Evolutionary conservation across 2,888 invertebrate genomes (phyloP), one percentile per base, ranked within the genome.

Genomic region (Hemistola chrysoprasaria): DNA sequence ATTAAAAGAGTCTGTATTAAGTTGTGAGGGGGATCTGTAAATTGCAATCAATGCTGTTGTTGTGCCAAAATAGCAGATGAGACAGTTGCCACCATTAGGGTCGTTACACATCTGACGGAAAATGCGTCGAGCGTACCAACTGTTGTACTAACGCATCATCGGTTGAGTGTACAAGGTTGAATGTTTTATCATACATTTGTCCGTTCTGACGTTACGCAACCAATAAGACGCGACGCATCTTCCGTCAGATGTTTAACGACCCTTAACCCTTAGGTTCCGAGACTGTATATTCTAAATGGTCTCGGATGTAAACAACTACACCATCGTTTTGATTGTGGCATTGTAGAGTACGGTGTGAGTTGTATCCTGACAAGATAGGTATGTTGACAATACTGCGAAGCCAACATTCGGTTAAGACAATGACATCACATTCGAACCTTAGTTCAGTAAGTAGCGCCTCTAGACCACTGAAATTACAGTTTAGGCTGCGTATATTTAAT

Each of bases 11-110:
- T 36, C 36, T 8, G 28, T 29, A 6, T 25, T 21, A 22, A 2
- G 5, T 11, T 6, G 36, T 1, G 35, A 27, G 43, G 45, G 42
- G 11, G 33, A 50, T 56, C 35, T 44, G 41, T 38, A 65, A 44
- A 37, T 52, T 47, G 40, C 20, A 4, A 33, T 21, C 2, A 33
- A 1, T 1, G 33, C 33, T 2, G 10, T 8, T 3, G 20, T n/a
- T 2, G 16, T 6, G 4, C 33, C 33, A 8, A 33, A n/a, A 2
- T 20, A 11, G 4, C 20, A 25, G 8, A 33, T 11, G 2, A 33
- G 25, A 4, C 33, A 33, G 7, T 7, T 33, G 6, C 33, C 33
- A 7, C 25, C 33, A 1, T 6, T 3, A 11, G 25, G 25, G 1
- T 20, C n/a, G n/a, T n/a, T n/a, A n/a, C n/a, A n/a, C n/a, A n/a